phyloP scores from a whole-genome alignment of 2,888 invertebrate genomes.

The Oxystoma pomonae region DNA sequence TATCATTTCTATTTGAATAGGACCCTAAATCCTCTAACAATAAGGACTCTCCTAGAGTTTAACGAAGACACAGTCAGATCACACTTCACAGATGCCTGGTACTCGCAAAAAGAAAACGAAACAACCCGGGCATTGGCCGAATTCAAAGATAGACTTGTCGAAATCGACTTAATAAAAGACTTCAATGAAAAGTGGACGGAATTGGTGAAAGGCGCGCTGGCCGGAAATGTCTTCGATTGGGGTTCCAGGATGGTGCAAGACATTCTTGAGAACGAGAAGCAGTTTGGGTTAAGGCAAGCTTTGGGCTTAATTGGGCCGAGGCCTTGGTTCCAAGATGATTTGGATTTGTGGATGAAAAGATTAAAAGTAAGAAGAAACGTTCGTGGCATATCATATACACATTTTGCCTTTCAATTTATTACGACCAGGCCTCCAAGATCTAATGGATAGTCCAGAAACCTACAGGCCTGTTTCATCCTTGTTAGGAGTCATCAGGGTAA shows the following conservation, averaged over 20 bases:
- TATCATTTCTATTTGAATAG: conserved; percentile 21
- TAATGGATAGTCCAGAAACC: too few species aligned
- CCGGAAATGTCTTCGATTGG: conserved; percentile 97
- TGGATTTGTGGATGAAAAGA: conserved; percentile 78
- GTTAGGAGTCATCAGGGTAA: too few species aligned
- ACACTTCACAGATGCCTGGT: conserved; percentile 87
- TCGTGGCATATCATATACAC: too few species aligned
- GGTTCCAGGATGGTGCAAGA: conserved; percentile 87
- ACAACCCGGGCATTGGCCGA: conserved; percentile 74
- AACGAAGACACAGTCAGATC: conserved; percentile 88
- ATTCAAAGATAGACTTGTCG: conserved; percentile 62
- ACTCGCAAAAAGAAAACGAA: conserved; percentile 81
- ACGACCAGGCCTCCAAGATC: too few species aligned
- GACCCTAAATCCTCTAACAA: conserved; percentile 70
- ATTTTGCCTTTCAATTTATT: too few species aligned
- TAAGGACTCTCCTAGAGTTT: conserved; percentile 84
- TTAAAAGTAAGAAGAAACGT: conserved; percentile 61
- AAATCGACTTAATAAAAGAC: conserved; percentile 65
- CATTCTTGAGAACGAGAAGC: conserved; percentile 67
- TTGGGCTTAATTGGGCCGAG: conserved; percentile 77
- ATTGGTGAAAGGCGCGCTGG: conserved; percentile 62
- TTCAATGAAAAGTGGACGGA: conserved; percentile 60
- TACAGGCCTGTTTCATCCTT: too few species aligned
- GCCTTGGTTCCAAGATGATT: conserved; percentile 88
- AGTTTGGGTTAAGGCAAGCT: conserved; percentile 81